These are phyloP conservation scores for Potamilus streckersoni DNA, from an alignment of 1,140 invertebrate genomes.

Conservation along the genomic window DNA sequence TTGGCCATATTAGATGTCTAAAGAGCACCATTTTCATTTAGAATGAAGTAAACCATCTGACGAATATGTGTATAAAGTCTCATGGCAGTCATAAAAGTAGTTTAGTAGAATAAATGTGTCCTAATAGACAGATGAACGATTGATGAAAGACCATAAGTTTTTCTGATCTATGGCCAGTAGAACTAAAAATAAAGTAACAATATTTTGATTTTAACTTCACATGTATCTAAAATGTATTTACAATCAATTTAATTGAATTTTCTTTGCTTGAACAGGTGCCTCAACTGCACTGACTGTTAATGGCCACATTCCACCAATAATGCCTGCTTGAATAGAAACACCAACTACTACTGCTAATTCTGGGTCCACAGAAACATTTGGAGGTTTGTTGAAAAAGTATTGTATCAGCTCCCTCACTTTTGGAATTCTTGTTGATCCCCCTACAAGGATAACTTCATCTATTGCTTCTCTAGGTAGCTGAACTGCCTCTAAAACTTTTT, in stretches of 20 bases:
- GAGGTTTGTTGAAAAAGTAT: conserved; percentile 66
- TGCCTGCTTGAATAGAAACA: conserved; percentile 71
- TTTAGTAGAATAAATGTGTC: too few species aligned
- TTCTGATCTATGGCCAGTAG: too few species aligned
- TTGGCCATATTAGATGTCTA: too few species aligned
- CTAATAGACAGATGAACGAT: too few species aligned
- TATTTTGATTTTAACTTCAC: too few species aligned
- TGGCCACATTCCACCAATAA: conserved; percentile 72
- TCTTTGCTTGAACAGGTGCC: conserved; percentile 63
- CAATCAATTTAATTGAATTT: conserved; percentile 56
- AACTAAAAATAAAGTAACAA: too few species aligned
- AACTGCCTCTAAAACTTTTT: conserved; percentile 84
- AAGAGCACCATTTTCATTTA: too few species aligned
- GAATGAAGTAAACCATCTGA: too few species aligned
- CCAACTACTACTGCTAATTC: conserved; percentile 71
- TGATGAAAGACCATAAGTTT: too few species aligned
- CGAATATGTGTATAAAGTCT: too few species aligned
- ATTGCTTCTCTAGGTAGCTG: conserved; percentile 72
- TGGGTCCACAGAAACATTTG: conserved; percentile 69
- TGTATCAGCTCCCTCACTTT: conserved; percentile 66
- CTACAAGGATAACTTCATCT: conserved; percentile 71
- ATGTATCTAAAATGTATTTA: too few species aligned
- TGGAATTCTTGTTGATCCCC: conserved; percentile 71
- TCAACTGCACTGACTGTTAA: conserved; percentile 71
- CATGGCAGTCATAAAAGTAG: too few species aligned